Evolutionary conservation across 2,797 vertebrate species (phyloP).

Genomic region (Molossus alvarezi): DNA sequence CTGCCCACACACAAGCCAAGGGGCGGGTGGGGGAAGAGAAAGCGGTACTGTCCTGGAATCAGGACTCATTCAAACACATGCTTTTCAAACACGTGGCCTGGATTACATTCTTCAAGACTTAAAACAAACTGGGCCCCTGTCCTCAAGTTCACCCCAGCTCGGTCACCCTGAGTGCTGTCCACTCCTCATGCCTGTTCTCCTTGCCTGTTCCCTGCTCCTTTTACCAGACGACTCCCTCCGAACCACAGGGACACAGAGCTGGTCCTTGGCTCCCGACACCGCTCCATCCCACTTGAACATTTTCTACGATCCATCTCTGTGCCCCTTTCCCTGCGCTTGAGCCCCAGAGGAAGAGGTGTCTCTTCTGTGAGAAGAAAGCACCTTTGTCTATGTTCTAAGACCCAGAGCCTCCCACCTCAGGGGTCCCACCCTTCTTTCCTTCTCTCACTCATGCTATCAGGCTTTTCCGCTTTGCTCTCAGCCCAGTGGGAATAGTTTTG

Average conservation of each 20-base stretch:
- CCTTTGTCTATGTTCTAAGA: background rate
- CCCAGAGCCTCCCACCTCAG: background rate
- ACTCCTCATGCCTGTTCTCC: background rate
- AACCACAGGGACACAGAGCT: background rate
- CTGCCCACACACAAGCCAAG: background rate
- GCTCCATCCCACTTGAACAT: background rate
- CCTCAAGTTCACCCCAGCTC: background rate
- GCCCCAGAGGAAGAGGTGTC: background rate
- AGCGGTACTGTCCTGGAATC: background rate
- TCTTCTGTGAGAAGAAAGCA: background rate
- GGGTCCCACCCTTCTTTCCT: background rate
- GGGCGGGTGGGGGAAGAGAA: rapidly evolving
- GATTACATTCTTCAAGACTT: background rate
- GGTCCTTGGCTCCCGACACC: background rate
- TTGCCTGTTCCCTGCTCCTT: background rate
- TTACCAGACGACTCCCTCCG: background rate
- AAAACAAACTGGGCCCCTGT: background rate
- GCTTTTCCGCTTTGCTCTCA: background rate
- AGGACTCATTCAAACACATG: background rate
- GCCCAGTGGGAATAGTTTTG: background rate
- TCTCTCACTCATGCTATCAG: background rate
- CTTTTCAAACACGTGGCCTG: background rate
- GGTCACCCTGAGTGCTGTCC: background rate
- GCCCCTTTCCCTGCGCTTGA: background rate
- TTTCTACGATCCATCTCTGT: too few species aligned